These are phyloP conservation scores for Poeciliopsis paucimaculata DNA, from an alignment of 2,797 vertebrate genomes.

Conservation along the genomic window DNA sequence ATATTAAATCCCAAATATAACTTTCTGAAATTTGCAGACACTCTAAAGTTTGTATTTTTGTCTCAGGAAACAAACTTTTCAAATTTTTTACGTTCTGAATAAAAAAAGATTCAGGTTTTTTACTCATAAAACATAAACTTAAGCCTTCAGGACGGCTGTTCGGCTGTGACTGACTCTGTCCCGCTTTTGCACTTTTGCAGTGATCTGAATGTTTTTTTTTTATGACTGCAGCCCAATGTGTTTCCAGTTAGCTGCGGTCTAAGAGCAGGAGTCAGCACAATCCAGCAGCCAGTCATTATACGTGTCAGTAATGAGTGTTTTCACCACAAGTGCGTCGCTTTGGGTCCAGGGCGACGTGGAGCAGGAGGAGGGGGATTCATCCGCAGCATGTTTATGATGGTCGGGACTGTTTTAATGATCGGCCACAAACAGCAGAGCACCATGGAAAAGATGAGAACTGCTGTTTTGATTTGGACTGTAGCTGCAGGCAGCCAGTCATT, in stretches of 20 bases:
- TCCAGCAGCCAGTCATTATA: conserved; percentile 71
- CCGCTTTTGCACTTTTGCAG: conserved; percentile 21
- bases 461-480: conserved; percentile 20
- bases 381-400: conserved; percentile 43
- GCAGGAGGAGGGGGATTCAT: conserved; percentile 48
- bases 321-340: conserved; percentile 60
- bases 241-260: conserved; percentile 74
- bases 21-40: background rate
- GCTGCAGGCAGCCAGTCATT: conserved; percentile 28
- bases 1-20: background rate
- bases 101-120: background rate
- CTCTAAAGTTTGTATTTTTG: background rate
- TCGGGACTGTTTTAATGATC: conserved; percentile 48
- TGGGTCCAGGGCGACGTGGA: conserved; percentile 36
- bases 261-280: conserved; percentile 75
- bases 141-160: background rate
- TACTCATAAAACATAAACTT: background rate
- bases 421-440: conserved; percentile 22
- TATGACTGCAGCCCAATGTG: conserved; percentile 69
- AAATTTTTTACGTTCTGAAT: background rate
- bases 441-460: conserved; percentile 22
- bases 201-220: conserved; percentile 33
- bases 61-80: background rate
- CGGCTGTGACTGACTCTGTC: background rate
- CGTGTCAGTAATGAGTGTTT: conserved; percentile 74